Evolutionary conservation across 2,797 vertebrate genomes (phyloP).

Genomic region (Pangasius krempfi): DNA sequence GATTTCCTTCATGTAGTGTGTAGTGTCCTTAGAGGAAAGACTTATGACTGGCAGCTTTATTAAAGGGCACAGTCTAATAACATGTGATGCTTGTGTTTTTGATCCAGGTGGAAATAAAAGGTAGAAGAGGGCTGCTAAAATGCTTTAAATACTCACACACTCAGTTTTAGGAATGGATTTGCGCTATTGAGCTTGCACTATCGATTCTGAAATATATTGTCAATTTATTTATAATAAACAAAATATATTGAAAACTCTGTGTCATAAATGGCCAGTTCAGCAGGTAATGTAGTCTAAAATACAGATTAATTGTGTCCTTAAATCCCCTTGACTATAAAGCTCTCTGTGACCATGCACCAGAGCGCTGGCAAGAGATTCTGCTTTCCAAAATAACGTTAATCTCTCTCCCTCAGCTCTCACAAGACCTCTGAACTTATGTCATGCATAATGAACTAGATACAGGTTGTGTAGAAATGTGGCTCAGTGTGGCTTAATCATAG

Average conservation of each 20-base stretch:
- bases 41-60: constrained; percentile 6
- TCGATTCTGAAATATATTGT: background rate
- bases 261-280: background rate
- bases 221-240: background rate
- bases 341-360: background rate
- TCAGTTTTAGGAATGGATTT: background rate
- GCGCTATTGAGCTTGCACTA: background rate
- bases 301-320: background rate
- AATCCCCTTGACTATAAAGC: background rate
- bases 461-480: background rate
- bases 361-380: background rate
- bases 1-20: background rate
- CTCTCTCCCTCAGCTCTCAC: background rate
- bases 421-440: background rate
- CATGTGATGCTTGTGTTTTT: background rate
- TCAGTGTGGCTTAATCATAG: background rate
- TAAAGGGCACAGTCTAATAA: constrained; percentile 6
- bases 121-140: background rate
- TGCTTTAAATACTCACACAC: background rate
- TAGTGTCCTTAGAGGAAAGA: background rate
- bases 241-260: background rate
- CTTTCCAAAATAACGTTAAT: background rate
- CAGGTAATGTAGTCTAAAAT: background rate
- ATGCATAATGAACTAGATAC: constrained; percentile 6
- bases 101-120: constrained; percentile 8